Conservation (phyloP, 2,113 vertebrate genomes). For the Columba livia region DNA sequence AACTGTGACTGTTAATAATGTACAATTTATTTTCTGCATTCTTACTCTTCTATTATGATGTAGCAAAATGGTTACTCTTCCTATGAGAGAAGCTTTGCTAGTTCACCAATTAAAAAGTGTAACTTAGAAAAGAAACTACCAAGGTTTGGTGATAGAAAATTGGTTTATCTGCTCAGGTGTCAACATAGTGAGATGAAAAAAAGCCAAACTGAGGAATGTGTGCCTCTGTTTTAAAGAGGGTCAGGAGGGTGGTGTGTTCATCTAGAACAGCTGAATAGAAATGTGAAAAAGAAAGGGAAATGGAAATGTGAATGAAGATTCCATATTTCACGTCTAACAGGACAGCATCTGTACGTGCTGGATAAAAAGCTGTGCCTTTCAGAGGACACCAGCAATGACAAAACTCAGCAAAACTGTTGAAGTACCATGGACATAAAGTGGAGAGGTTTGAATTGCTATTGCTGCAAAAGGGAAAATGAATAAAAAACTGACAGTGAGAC, state of each 20-base stretch:
- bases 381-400: background rate
- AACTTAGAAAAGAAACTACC: background rate
- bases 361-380: background rate
- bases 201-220: background rate
- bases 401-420: background rate
- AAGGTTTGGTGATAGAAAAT: background rate
- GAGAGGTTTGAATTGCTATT: background rate
- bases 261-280: background rate
- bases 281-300: background rate
- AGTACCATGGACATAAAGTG: background rate
- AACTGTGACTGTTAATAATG: background rate
- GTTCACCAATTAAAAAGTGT: background rate
- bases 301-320: background rate
- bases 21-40: background rate
- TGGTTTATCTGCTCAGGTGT: background rate
- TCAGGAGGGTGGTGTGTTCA: background rate
- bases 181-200: background rate
- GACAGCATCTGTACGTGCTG: background rate
- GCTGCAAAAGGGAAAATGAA: background rate
- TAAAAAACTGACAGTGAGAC: background rate
- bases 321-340: background rate
- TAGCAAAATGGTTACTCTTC: background rate
- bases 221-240: background rate
- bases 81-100: background rate
- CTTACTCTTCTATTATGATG: background rate